Evolutionary conservation across 1,140 invertebrate genomes (phyloP), one percentile per base, ranked within the genome.

Genomic region (Drusus annulatus): DNA sequence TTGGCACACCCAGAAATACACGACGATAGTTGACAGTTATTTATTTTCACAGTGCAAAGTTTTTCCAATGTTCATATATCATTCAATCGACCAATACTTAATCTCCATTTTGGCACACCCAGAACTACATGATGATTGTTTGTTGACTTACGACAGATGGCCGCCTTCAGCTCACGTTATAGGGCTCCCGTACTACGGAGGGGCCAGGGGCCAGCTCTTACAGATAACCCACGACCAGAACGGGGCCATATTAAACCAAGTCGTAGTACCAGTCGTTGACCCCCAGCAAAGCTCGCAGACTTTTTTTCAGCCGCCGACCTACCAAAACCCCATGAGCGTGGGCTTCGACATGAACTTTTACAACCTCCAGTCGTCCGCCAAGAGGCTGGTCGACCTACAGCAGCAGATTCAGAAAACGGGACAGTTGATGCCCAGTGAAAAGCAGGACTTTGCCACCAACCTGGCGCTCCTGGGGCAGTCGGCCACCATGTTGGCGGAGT

Each of bases 151-250:
- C 45, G 50, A 65, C 76, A 77, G 76, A 78, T 84, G 51, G 50
- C 60, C 75, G 68, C 77, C 78, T 21, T 62, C 75, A 6, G 50
- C 31, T 13, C 74, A 83, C 19, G 62, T 79, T 15, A 17, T 81
- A 36, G 69, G 31, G 19, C 84, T 92, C 17, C 91, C 91, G 50
- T 94, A 92, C 85, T 94, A 94, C 83, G 93, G 93, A 3, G 93
- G 93, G 23, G 91, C 90, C 0, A 92, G 92, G 83, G 93, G 93
- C 2, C 91, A 93, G 85, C 90, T 91, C 74, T 86, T 93, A 81
- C 90, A 92, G 89, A 88, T 93, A 50, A 90, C 89, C 28, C 90
- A 91, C 84, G 88, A 90, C 31, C 85, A 87, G 7, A 88, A 89
- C 81, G 92, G 91, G 21, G 87, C 85, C 23, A 85, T 91, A 0